Base-by-base conservation (phyloP, 2,113 vertebrate genomes). In the Eurystomus gularis region DNA sequence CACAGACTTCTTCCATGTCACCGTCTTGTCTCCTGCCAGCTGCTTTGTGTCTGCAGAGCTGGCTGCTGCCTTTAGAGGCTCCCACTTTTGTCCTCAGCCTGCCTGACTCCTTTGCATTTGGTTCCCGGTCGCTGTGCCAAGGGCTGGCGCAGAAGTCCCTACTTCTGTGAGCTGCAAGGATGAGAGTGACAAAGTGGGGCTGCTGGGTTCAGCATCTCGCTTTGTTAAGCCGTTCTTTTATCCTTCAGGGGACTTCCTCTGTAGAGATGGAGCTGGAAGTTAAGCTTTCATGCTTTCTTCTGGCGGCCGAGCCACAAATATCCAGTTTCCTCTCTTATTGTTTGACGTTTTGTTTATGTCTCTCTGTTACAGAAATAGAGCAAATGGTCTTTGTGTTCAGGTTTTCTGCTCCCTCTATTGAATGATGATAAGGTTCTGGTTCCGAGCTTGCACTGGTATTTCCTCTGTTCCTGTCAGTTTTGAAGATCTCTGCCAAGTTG, bases 221-320 rank as follows among this genome's bases (percentile, higher is more conserved):
- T 98, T 97, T 97, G 96, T 97, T 75, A 57, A 82, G 92, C 81
- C 1, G 5, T 40, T 82, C 95, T 98, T 98, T 98, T 89, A 98
- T 98, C 94, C 97, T 94, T 86, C 60, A 77, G 95, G 95, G 96
- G 76, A 97, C 96, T 98, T 98, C 97, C 97, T 97, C 96, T 55
- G 87, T 51, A 23, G 94, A 95, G 81, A 88, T 68, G 84, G 91
- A 96, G 94, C 94, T 93, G 95, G 49, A 96, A 97, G 97, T 96
- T 97, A 97, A 97, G 96, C 82, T 96, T 93, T 90, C 69, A 10
- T 65, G 79, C 86, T 97, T 94, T 94, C 84, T 96, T 97, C 93
- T 98, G 96, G 95, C 44, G 21, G 88, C 58, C 0, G 44, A 91
- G 89, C 55, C 87, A 52, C 91, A 92, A 78, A 96, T 91, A 96